These are phyloP conservation scores for Bicyclus anynana DNA, from an alignment of 1,140 invertebrate species.

Conservation along the genomic window DNA sequence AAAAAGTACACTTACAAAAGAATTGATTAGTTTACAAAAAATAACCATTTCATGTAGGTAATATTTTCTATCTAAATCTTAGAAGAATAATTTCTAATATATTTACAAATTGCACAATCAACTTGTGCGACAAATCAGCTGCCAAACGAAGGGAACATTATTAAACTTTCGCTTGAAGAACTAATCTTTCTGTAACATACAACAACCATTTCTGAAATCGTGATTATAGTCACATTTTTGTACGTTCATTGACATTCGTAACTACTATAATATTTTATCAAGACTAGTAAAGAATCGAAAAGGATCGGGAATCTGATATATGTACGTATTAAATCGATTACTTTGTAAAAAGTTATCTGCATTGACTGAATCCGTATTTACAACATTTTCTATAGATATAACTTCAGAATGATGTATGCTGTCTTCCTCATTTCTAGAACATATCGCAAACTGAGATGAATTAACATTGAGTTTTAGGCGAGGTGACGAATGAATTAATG, in stretches of 20 bases:
- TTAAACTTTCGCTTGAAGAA: constrained; percentile 42
- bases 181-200: constrained; percentile 28
- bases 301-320: constrained; percentile 36
- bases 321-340: constrained; percentile 19
- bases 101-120: constrained; percentile 67
- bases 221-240: constrained; percentile 73
- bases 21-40: constrained; percentile 17
- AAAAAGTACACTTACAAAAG: constrained; percentile 1
- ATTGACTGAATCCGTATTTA: not conserved
- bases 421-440: not conserved
- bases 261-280: constrained; percentile 33
- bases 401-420: too few relatives aligned
- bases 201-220: constrained; percentile 38
- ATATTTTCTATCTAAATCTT: constrained; percentile 62
- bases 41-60: constrained; percentile 29
- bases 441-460: constrained; percentile 7
- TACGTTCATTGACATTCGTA: constrained; percentile 48
- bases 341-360: constrained; percentile 13
- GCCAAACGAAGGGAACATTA: constrained; percentile 60
- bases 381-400: too few relatives aligned
- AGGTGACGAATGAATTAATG: not conserved
- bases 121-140: constrained; percentile 57
- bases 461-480: not conserved
- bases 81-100: constrained; percentile 59
- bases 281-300: constrained; percentile 58